phyloP scores from a whole-genome alignment of 2,797 vertebrate species.

The Remorina albescens region DNA sequence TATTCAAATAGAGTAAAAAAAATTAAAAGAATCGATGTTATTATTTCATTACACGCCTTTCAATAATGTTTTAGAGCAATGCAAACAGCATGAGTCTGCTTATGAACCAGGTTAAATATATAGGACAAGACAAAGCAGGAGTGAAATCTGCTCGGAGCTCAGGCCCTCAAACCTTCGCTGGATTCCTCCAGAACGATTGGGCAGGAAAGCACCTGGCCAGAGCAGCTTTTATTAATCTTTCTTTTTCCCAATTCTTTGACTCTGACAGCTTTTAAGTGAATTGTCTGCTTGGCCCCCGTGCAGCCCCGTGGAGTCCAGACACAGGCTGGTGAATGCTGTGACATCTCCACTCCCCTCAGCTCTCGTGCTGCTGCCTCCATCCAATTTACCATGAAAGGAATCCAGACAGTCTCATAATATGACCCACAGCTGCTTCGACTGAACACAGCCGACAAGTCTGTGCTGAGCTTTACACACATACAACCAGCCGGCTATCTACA shows the following conservation, averaged over 20 bases:
- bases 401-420: conserved; percentile 69
- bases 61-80: conserved; percentile 4
- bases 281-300: conserved; percentile 51
- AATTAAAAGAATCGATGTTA: conserved; percentile 39
- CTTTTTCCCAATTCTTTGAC: conserved; percentile 47
- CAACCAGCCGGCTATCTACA: conserved; percentile 63
- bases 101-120: conserved; percentile 19
- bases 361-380: conserved; percentile 66
- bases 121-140: conserved; percentile 30
- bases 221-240: conserved; percentile 60
- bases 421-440: conserved; percentile 59
- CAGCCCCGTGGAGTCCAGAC: conserved; percentile 55
- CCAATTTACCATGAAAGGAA: conserved; percentile 77
- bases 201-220: conserved; percentile 50
- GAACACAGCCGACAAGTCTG: conserved; percentile 52
- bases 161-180: background rate
- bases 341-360: conserved; percentile 70
- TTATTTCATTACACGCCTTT: conserved; percentile 22
- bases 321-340: conserved; percentile 59
- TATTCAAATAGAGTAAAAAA: background rate
- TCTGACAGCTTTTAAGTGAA: conserved; percentile 67
- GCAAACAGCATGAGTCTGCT: conserved; percentile 19
- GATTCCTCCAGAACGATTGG: conserved; percentile 36
- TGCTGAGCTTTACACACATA: conserved; percentile 59
- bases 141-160: conserved; percentile 14